Conservation (phyloP, 1,140 invertebrate species). For the Paraescarpia echinospica region DNA sequence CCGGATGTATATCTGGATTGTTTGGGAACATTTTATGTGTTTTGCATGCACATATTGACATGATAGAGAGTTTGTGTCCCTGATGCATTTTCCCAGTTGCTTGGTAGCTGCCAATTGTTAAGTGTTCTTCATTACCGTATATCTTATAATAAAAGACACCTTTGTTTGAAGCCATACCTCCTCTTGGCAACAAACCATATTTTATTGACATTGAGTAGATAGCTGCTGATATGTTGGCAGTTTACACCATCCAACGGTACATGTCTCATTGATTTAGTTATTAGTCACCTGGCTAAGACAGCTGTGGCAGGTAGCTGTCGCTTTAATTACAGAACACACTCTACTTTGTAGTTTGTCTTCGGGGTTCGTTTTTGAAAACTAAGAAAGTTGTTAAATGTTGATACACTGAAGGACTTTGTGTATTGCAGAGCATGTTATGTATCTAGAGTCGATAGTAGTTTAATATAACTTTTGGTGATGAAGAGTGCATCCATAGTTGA, state of each 20-base stretch:
- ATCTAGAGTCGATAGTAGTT: background rate
- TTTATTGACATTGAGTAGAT: background rate
- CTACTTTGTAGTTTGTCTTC: no score
- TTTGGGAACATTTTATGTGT: background rate
- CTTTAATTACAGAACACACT: no score
- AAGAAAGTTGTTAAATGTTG: background rate
- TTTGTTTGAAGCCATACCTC: background rate
- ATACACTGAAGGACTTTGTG: no score
- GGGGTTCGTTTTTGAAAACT: background rate
- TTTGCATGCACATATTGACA: background rate
- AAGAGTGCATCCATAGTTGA: background rate
- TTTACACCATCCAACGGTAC: no score
- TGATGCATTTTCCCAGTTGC: background rate
- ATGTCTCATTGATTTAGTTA: background rate
- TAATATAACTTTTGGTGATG: background rate
- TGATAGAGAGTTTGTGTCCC: background rate
- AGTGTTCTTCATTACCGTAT: background rate
- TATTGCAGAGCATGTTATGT: background rate
- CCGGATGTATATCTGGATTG: no score
- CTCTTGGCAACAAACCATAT: background rate
- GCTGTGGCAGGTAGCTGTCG: no score
- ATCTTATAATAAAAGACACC: background rate
- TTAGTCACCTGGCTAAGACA: background rate
- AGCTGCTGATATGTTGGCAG: no score
- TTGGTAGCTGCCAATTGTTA: background rate